Evolutionary conservation across 2,113 vertebrate species (phyloP).

Genomic region (Gallinago undulata): DNA sequence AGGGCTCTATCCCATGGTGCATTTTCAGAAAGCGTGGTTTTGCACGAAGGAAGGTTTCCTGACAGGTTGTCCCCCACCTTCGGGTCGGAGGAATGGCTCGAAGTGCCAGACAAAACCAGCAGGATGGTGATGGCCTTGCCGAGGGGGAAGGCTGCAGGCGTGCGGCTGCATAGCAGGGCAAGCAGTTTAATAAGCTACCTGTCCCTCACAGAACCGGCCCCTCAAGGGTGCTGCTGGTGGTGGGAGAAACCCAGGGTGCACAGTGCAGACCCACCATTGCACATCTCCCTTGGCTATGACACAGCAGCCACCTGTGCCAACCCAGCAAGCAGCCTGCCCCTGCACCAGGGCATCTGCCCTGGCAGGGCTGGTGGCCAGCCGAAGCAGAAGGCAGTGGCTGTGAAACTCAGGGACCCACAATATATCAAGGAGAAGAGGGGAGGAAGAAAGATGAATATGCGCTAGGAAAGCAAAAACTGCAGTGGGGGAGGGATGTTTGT

Average conservation of each 20-base stretch:
- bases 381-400: not conserved
- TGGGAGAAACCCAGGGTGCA: fast-evolving
- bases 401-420: not conserved
- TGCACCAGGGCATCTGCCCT: not conserved
- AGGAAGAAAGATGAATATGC: not conserved
- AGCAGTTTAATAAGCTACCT: not conserved
- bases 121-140: fast-evolving
- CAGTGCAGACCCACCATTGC: fast-evolving
- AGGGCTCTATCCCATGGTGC: not conserved
- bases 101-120: not conserved
- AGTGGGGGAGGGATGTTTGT: not conserved
- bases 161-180: fast-evolving
- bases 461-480: not conserved
- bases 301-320: not conserved
- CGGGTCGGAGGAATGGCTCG: not conserved
- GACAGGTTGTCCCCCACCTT: not conserved
- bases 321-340: not conserved
- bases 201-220: not conserved
- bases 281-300: fast-evolving
- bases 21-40: not conserved
- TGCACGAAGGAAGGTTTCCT: not conserved
- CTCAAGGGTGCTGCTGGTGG: not conserved
- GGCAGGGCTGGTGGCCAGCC: not conserved
- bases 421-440: not conserved
- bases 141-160: not conserved